These are phyloP conservation scores for Megastigmus dorsalis DNA, from an alignment of 2,888 invertebrate species.

Conservation along the genomic window DNA sequence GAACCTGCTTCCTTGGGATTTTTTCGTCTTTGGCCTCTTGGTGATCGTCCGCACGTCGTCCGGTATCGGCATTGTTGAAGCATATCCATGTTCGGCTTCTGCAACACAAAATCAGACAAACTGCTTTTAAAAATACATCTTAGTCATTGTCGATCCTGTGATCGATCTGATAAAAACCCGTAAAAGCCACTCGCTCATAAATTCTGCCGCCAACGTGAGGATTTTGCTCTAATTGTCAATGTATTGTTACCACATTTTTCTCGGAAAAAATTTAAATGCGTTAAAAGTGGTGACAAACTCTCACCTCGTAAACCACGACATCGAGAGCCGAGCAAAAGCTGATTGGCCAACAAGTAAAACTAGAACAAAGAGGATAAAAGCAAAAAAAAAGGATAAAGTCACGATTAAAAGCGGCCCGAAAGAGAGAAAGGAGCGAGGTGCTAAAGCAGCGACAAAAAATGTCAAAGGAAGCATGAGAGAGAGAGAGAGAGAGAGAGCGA, in stretches of 20 bases:
- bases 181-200: neutral
- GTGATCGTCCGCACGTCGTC: conserved; percentile 83
- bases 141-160: neutral
- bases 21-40: conserved; percentile 89
- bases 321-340: too few relatives aligned
- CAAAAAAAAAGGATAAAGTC: neutral
- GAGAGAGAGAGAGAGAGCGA: neutral
- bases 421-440: neutral
- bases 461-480: neutral
- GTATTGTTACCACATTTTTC: neutral
- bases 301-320: too few relatives aligned
- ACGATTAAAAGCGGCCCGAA: neutral
- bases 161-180: neutral
- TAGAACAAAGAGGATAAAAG: too few relatives aligned
- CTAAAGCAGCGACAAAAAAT: neutral
- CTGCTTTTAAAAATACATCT: neutral
- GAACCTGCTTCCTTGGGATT: conserved; percentile 92
- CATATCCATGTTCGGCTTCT: conserved; percentile 94
- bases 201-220: too few relatives aligned
- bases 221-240: neutral
- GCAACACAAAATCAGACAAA: conserved; percentile 72
- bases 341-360: too few relatives aligned
- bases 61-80: conserved; percentile 87
- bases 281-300: neutral
- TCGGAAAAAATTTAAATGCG: too few relatives aligned